Conservation (phyloP, 2,113 vertebrate species). For the Halcyon senegalensis region DNA sequence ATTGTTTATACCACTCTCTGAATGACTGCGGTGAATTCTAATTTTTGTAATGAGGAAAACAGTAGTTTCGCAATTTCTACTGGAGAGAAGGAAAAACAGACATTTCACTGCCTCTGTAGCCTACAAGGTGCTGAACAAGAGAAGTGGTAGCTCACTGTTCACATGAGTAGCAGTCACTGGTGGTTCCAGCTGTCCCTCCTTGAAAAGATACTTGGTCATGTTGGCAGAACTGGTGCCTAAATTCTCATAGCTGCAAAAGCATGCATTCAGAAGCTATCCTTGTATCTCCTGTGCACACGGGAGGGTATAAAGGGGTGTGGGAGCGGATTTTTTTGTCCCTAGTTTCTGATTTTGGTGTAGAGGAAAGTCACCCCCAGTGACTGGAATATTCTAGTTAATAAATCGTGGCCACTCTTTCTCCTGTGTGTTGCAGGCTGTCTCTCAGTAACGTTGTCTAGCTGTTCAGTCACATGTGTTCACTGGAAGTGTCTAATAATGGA, state of each 20-base stretch:
- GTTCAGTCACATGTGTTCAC: background rate
- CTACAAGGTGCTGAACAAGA: background rate
- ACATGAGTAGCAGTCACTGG: background rate
- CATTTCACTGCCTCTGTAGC: background rate
- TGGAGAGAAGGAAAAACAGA: constrained; percentile 14
- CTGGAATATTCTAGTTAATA: background rate
- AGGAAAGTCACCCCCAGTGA: background rate
- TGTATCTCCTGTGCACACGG: fast-evolving
- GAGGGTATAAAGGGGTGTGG: background rate
- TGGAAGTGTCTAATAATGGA: background rate
- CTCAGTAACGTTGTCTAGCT: background rate
- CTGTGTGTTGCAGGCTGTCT: background rate
- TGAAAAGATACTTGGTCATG: background rate
- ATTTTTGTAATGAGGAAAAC: background rate
- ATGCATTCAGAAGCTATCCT: fast-evolving
- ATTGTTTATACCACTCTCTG: background rate
- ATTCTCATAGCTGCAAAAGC: background rate
- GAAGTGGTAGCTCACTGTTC: background rate
- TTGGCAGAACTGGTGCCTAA: background rate
- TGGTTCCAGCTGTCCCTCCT: background rate
- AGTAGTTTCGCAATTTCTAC: background rate
- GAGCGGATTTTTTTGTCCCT: background rate
- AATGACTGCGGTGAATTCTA: background rate
- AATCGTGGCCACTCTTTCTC: background rate
- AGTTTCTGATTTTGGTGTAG: background rate